A percentile compares a stretch with the other conserved stretches of the same genome.
phyloP scores from a whole-genome alignment of 2,113 vertebrate genomes.

The Silurus meridionalis region DNA sequence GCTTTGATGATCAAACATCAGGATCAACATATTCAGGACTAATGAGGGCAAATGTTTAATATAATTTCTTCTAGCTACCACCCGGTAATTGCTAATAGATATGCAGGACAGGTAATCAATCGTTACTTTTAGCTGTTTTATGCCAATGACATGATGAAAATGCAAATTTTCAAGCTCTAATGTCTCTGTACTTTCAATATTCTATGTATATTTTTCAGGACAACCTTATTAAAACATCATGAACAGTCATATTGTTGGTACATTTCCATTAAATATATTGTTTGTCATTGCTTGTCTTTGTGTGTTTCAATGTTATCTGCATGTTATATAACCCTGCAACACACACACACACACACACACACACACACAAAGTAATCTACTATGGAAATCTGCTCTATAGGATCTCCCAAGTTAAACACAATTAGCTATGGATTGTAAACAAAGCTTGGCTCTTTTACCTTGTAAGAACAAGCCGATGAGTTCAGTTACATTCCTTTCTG shows the following conservation, averaged over 20 bases:
- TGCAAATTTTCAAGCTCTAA: background rate
- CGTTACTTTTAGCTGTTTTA: background rate
- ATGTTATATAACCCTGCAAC: background rate
- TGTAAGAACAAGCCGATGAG: slow-evolving; percentile 1
- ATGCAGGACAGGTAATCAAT: background rate
- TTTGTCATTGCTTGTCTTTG: background rate
- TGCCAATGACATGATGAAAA: background rate
- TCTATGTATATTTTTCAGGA: background rate
- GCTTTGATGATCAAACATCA: background rate
- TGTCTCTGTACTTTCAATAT: background rate
- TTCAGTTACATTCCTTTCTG: slow-evolving; percentile 18
- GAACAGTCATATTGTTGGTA: background rate
- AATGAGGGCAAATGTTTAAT: background rate
- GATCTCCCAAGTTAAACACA: slow-evolving; percentile 5
- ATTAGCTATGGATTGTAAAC: slow-evolving; percentile 26
- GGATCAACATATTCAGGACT: background rate
- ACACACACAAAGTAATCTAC: background rate
- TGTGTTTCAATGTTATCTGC: background rate
- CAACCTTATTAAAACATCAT: background rate
- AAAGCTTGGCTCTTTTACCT: background rate
- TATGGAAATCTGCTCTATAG: background rate
- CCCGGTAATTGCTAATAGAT: background rate
- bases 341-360: background rate
- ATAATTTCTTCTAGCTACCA: background rate
- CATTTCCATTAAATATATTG: background rate